phyloP scores from a whole-genome alignment of 1,140 invertebrate species.

The Vanessa atalanta region DNA sequence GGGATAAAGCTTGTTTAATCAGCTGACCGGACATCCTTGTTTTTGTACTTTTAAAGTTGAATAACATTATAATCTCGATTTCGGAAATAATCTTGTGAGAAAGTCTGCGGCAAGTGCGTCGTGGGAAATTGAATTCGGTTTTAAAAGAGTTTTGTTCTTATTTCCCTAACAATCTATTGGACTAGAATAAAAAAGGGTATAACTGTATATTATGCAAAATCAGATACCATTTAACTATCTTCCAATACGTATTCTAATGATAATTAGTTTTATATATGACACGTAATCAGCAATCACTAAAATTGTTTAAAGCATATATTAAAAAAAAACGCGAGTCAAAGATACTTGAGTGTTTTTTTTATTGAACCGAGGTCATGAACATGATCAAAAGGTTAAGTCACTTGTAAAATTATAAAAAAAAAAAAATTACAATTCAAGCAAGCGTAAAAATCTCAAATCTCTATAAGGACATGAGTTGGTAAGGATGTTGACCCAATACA shows the following conservation, averaged over 20 bases:
- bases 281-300: too few species aligned
- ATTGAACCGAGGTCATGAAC: background rate
- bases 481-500: constrained; percentile 8
- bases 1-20: constrained; percentile 23
- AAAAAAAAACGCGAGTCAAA: too few species aligned
- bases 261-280: too few species aligned
- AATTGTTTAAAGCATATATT: too few species aligned
- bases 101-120: background rate
- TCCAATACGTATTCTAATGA: too few species aligned
- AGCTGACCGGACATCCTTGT: constrained; percentile 36
- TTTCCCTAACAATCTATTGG: background rate
- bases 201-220: too few species aligned
- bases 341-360: background rate
- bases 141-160: background rate
- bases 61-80: constrained; percentile 14
- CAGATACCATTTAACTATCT: too few species aligned
- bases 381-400: background rate
- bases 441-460: constrained; percentile 3
- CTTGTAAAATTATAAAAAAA: background rate
- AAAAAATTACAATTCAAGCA: background rate
- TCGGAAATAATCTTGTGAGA: constrained; percentile 23
- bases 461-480: background rate
- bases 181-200: background rate
- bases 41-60: constrained; percentile 21
- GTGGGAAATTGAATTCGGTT: constrained; percentile 9